phyloP scores from a whole-genome alignment of 1,140 invertebrate species.

The Drosophila gunungcola region DNA sequence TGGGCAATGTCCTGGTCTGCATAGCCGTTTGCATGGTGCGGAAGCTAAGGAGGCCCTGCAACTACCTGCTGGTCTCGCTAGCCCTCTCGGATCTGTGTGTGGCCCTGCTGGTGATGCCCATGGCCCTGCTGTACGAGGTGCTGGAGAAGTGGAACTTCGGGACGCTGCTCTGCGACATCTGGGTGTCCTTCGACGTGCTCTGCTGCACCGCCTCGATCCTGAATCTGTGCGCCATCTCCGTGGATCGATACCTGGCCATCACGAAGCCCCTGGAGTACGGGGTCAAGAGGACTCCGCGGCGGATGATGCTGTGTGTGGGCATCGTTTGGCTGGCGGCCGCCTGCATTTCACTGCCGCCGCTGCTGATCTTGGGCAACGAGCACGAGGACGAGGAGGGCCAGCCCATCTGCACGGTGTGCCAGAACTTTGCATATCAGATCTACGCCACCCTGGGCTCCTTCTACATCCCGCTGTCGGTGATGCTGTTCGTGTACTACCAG shows the following conservation, averaged over 20 bases:
- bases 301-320: conserved; percentile 93
- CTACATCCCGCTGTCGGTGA: conserved; percentile 94
- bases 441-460: conserved; percentile 96
- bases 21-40: conserved; percentile 94
- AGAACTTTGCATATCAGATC: conserved; percentile 95
- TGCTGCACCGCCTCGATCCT: conserved; percentile 95
- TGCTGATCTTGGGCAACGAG: conserved; percentile 95
- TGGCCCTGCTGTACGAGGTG: conserved; percentile 92
- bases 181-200: conserved; percentile 93
- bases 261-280: conserved; percentile 96
- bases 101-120: conserved; percentile 93
- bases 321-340: conserved; percentile 96
- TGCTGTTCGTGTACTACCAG: conserved; percentile 96
- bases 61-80: conserved; percentile 95
- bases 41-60: conserved; percentile 93
- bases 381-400: conserved; percentile 87
- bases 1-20: conserved; percentile 95
- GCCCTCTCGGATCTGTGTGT: conserved; percentile 95
- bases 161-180: conserved; percentile 92
- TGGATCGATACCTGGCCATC: conserved; percentile 95
- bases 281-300: conserved; percentile 92
- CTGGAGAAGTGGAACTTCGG: conserved; percentile 94
- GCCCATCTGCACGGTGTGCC: conserved; percentile 92
- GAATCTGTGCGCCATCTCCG: conserved; percentile 96
- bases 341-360: conserved; percentile 94